Conservation (phyloP, 2,113 vertebrate genomes). For the Bostrychus sinensis region DNA sequence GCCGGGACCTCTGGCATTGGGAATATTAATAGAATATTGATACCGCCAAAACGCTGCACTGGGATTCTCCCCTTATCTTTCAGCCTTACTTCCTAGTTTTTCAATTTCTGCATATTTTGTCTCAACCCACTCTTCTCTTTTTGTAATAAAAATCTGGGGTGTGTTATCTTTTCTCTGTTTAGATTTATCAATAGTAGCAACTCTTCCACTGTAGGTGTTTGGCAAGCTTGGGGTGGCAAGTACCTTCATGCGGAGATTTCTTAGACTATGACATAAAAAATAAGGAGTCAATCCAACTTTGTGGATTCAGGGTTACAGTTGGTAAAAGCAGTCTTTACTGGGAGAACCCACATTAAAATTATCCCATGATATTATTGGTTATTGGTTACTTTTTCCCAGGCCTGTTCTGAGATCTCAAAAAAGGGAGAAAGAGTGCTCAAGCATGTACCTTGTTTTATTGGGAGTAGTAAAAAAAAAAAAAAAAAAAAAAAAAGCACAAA, state of each 20-base stretch:
- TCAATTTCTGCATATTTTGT: not conserved
- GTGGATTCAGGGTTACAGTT: slow-evolving; percentile 49
- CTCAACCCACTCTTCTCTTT: slow-evolving; percentile 78
- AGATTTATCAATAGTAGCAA: slow-evolving; percentile 85
- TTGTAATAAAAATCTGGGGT: slow-evolving; percentile 28
- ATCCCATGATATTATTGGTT: slow-evolving; percentile 30
- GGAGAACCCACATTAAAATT: slow-evolving; percentile 50
- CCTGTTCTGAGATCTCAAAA: slow-evolving; percentile 21
- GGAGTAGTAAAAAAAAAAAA: too few species aligned
- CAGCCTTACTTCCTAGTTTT: not conserved
- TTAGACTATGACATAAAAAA: slow-evolving; percentile 45
- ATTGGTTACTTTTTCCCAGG: slow-evolving; percentile 50
- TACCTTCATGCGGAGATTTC: slow-evolving; percentile 62
- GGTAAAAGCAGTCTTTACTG: slow-evolving; percentile 47
- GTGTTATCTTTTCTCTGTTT: slow-evolving; percentile 67
- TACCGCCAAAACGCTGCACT: slow-evolving; percentile 85
- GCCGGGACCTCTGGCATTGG: slow-evolving; percentile 86
- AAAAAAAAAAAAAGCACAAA: too few species aligned
- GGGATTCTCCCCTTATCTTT: slow-evolving; percentile 24
- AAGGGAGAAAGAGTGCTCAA: not conserved
- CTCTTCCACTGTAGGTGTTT: slow-evolving; percentile 18
- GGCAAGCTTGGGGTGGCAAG: slow-evolving; percentile 39
- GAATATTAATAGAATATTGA: slow-evolving; percentile 95
- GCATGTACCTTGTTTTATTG: too few species aligned
- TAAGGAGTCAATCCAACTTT: slow-evolving; percentile 60